Evolutionary conservation across 2,888 invertebrate species (phyloP), one percentile per base, ranked within the genome.

Genomic region (Timema podura): DNA sequence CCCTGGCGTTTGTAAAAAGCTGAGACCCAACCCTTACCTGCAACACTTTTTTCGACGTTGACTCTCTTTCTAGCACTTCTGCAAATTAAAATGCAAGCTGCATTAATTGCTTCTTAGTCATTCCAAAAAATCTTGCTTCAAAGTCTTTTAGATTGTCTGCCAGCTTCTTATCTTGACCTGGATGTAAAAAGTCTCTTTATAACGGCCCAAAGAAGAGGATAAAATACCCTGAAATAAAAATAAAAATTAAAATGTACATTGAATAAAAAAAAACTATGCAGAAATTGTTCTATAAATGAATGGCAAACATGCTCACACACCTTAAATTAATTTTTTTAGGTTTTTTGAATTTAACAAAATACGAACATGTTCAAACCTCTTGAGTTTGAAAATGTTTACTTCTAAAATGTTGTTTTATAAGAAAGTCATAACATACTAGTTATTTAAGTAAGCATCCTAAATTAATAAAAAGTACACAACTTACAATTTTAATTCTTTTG

Each of bases 71-170:
- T 46, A n/a, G 75, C 68, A 67, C 68, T 61, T 75, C 72, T 66
- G 76, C n/a, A n/a, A n/a, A n/a, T 47, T 75, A 74, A 70, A 71
- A 77, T 10, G 76, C 76, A 48, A 77, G 64, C 68, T 74, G 71
- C 30, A 74, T n/a, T n/a, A n/a, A n/a, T n/a, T n/a, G n/a, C n/a
- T n/a, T n/a, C n/a, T n/a, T n/a, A n/a, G n/a, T n/a, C n/a, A n/a
- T n/a, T n/a, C n/a, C n/a, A n/a, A n/a, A n/a, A n/a, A 74, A 77
- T 46, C 74, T 76, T 70, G 73, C 73, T 16, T 76, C 75, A 74
- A 77, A 74, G 69, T 74, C 83, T 83, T 74, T 82, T 75, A 72
- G 73, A 68, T 77, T 73, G 44, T 74, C 57, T 15, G 73, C 73
- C 65, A 77, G 70, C 64, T 74, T 71, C 59, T 73, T 49, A 74